phyloP scores from a whole-genome alignment of 2,888 invertebrate species.

The Drosophila meridionalis region DNA sequence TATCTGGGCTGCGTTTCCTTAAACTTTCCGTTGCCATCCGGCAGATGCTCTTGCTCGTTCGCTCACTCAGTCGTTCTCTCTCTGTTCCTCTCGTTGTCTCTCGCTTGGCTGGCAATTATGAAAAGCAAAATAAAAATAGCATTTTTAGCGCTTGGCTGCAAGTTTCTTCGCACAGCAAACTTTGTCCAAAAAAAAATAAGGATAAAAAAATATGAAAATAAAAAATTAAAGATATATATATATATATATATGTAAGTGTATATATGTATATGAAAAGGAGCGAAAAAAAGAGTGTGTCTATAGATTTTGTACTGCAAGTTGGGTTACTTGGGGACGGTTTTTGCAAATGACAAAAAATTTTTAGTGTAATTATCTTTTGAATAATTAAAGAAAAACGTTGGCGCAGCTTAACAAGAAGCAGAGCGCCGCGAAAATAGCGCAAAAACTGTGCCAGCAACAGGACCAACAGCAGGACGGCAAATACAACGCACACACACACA shows the following conservation, averaged over 20 bases:
- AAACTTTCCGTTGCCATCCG: conserved; percentile 70
- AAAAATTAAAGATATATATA: conserved; percentile 21
- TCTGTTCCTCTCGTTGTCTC: neutral
- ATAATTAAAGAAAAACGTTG: conserved; percentile 82
- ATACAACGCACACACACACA: conserved; percentile 10
- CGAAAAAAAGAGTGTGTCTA: conserved; percentile 46
- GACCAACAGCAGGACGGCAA: conserved; percentile 37
- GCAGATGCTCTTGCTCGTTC: conserved; percentile 12
- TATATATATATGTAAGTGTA: neutral
- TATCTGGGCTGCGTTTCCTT: conserved; percentile 76
- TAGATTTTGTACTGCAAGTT: conserved; percentile 64
- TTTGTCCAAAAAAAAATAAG: conserved; percentile 37
- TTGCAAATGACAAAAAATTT: conserved; percentile 66
- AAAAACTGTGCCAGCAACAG: conserved; percentile 53
- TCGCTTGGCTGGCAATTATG: conserved; percentile 73
- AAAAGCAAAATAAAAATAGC: conserved; percentile 71
- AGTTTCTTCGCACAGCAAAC: conserved; percentile 52
- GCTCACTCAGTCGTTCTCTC: neutral
- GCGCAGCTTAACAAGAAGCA: conserved; percentile 60
- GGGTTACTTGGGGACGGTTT: conserved; percentile 57
- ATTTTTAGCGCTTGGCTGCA: conserved; percentile 68
- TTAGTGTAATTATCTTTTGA: conserved; percentile 83
- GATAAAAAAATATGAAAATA: conserved; percentile 15
- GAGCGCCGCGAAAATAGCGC: conserved; percentile 48
- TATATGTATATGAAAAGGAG: conserved; percentile 6